Conservation (phyloP, 2,888 invertebrate species). For the Electrophaes corylata region DNA sequence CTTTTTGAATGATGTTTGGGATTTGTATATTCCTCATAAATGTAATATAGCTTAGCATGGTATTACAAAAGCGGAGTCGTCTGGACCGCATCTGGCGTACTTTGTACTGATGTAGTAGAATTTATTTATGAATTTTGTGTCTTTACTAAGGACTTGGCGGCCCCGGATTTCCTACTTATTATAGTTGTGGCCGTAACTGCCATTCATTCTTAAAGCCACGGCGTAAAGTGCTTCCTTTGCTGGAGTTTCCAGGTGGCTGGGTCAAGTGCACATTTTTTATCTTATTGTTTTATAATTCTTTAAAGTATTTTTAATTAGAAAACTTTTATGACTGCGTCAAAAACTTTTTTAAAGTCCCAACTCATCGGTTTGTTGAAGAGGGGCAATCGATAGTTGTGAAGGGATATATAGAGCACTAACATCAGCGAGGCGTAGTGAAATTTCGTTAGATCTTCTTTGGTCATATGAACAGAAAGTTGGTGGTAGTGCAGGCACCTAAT, state of each 20-base stretch:
- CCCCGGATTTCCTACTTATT: slow-evolving; percentile 36
- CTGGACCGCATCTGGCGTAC: slow-evolving; percentile 6
- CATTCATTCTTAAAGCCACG: slow-evolving; percentile 31
- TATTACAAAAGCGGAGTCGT: slow-evolving; percentile 7
- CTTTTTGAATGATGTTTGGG: too few species aligned
- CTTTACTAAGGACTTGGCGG: slow-evolving; percentile 29
- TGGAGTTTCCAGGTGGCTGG: slow-evolving; percentile 31
- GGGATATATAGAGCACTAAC: not conserved
- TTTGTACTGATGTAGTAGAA: slow-evolving; percentile 19
- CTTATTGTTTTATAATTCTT: slow-evolving; percentile 16
- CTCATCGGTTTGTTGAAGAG: too few species aligned
- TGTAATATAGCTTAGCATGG: slow-evolving; percentile 1
- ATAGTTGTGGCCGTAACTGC: slow-evolving; percentile 27
- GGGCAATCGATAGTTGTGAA: not conserved
- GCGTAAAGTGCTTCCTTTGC: slow-evolving; percentile 31
- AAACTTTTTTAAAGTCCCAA: not conserved
- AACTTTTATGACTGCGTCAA: not conserved
- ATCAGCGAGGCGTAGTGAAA: not conserved
- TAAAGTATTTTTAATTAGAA: not conserved
- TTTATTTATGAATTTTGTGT: slow-evolving; percentile 30
- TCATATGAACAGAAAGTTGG: not conserved
- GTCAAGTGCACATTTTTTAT: slow-evolving; percentile 14
- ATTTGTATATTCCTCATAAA: slow-evolving; percentile 8
- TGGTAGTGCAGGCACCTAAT: too few species aligned
- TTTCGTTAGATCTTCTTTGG: not conserved